These are phyloP conservation scores for Oryzias sinensis DNA, from an alignment of 2,797 vertebrate species.

Conservation along the genomic window DNA sequence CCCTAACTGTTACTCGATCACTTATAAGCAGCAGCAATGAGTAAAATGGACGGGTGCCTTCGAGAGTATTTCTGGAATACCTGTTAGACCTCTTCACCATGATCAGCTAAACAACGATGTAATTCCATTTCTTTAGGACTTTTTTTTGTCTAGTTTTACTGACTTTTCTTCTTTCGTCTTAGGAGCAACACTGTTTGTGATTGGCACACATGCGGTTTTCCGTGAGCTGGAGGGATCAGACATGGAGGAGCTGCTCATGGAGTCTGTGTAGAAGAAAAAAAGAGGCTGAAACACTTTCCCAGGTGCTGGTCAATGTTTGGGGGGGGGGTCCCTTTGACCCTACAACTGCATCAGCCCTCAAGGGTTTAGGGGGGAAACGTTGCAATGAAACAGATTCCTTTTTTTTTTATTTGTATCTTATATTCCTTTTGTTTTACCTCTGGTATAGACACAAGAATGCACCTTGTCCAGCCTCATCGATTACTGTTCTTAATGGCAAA, in stretches of 20 bases:
- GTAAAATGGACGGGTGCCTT: too few species aligned
- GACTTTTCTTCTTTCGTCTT: conserved; percentile 36
- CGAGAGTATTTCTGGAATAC: too few species aligned
- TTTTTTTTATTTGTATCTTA: conserved; percentile 11
- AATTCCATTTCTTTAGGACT: background rate
- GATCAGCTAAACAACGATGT: background rate
- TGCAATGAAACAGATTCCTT: conserved; percentile 19
- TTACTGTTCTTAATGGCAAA: conserved; percentile 33
- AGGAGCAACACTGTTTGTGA: conserved; percentile 90
- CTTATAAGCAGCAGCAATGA: too few species aligned
- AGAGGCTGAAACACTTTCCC: conserved; percentile 22
- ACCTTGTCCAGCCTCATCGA: conserved; percentile 29
- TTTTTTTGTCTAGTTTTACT: conserved; percentile 12
- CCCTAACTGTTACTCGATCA: too few species aligned
- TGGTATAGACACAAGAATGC: conserved; percentile 20
- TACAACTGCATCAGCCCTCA: conserved; percentile 23
- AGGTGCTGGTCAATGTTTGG: conserved; percentile 20
- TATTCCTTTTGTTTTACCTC: conserved; percentile 19
- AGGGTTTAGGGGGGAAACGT: conserved; percentile 3
- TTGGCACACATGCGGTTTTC: conserved; percentile 88
- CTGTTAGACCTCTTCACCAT: too few species aligned
- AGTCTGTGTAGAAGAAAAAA: conserved; percentile 77
- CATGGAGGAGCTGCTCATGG: conserved; percentile 87
- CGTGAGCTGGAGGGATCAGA: conserved; percentile 82
- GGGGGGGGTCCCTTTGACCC: conserved; percentile 27